These are phyloP conservation scores for Drosophila nr. perissopoda DNA, from an alignment of 2,888 invertebrate genomes.

Conservation along the genomic window DNA sequence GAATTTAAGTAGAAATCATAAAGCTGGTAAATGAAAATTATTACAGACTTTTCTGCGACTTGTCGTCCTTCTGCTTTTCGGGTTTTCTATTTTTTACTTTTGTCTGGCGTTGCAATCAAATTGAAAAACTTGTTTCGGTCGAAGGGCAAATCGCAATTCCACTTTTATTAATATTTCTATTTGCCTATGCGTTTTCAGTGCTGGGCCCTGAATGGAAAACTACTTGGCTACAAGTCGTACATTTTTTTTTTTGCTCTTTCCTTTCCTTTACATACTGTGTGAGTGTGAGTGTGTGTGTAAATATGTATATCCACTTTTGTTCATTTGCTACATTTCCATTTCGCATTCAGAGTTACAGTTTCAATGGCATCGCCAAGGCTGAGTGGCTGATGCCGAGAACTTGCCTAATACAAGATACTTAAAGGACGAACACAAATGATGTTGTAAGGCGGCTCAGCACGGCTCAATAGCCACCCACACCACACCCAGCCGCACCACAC, in stretches of 20 bases:
- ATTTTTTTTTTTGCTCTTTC: constrained; percentile 17
- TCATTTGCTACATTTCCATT: constrained; percentile 47
- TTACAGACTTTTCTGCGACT: constrained; percentile 32
- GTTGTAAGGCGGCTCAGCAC: constrained; percentile 46
- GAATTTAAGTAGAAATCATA: constrained; percentile 40
- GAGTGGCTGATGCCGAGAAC: constrained; percentile 47
- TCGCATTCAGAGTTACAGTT: constrained; percentile 59
- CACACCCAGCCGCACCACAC: not conserved
- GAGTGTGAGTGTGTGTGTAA: constrained; percentile 2
- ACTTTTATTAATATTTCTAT: constrained; percentile 78
- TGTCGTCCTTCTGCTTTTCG: constrained; percentile 33
- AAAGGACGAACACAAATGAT: constrained; percentile 70
- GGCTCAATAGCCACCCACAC: constrained; percentile 13
- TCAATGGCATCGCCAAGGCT: constrained; percentile 68
- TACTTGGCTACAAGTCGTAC: constrained; percentile 37
- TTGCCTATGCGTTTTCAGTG: constrained; percentile 63
- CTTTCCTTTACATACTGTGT: not conserved
- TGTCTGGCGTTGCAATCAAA: constrained; percentile 51
- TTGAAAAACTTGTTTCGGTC: constrained; percentile 51
- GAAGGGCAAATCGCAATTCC: constrained; percentile 71
- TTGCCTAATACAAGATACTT: constrained; percentile 77
- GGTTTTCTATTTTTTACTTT: constrained; percentile 10
- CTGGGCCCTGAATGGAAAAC: constrained; percentile 57
- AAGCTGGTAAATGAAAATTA: constrained; percentile 2
- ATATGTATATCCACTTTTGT: constrained; percentile 42